Percentiles rank a stretch among this genome's conserved stretches.
These are phyloP conservation scores for Merodon equestris DNA, from an alignment of 2,888 invertebrate genomes.

Conservation along the genomic window DNA sequence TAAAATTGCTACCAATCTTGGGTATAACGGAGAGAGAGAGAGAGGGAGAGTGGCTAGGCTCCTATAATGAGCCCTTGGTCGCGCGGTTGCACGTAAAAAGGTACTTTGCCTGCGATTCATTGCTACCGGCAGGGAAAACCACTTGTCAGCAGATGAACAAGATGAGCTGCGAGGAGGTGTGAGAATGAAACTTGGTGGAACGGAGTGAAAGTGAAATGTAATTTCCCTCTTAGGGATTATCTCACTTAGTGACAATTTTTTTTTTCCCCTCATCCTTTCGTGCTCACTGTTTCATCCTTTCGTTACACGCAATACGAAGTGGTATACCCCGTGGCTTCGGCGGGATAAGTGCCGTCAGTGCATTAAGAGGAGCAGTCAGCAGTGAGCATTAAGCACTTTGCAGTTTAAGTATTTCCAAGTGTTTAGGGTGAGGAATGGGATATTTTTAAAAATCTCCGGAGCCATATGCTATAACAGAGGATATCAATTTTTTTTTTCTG, in stretches of 20 bases:
- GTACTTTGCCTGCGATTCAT: constrained; percentile 2
- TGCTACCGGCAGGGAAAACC: constrained; percentile 37
- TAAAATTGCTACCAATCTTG: constrained; percentile 37
- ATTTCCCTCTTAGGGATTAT: constrained; percentile 57
- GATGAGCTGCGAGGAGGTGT: constrained; percentile 29
- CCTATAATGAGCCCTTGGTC: neutral
- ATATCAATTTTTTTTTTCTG: no score
- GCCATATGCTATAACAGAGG: no score
- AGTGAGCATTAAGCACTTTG: constrained; percentile 39
- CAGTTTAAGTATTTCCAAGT: constrained; percentile 61
- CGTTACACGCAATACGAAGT: constrained; percentile 8
- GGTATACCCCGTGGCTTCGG: neutral
- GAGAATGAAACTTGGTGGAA: constrained; percentile 34
- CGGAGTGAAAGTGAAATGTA: constrained; percentile 34
- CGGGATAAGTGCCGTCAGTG: constrained; percentile 46
- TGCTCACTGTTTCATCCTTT: neutral
- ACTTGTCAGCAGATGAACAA: constrained; percentile 55
- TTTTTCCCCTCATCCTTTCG: no score
- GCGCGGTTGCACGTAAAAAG: neutral
- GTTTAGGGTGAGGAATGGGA: constrained; percentile 14
- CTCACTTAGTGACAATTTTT: constrained; percentile 60
- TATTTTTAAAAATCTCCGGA: neutral
- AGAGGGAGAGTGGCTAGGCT: neutral
- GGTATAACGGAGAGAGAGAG: neutral
- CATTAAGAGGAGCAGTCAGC: constrained; percentile 15